phyloP scores from a whole-genome alignment of 64 coral and sea anemone genomes.

The Trachythela sp. region DNA sequence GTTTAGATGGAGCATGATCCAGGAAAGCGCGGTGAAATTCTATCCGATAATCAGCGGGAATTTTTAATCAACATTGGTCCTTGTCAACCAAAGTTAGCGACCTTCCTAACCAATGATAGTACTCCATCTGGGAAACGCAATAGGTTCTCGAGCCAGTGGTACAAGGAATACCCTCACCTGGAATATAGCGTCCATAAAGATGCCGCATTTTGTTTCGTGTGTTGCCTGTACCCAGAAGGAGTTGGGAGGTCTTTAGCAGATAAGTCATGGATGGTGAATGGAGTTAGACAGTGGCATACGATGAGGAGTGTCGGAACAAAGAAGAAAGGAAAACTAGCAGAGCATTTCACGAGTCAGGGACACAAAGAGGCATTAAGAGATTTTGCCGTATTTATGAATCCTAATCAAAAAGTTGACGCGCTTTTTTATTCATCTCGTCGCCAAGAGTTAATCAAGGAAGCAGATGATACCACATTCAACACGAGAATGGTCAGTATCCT shows the following conservation, averaged over 20 bases:
- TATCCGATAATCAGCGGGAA: neutral
- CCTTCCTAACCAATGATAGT: neutral
- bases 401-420: neutral
- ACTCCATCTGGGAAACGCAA: neutral
- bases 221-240: neutral
- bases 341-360: neutral
- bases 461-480: neutral
- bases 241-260: neutral
- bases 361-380: neutral
- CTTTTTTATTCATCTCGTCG: constrained; percentile 1
- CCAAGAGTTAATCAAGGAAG: constrained; percentile 4
- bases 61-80: neutral
- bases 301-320: neutral
- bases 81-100: neutral
- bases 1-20: neutral
- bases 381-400: neutral
- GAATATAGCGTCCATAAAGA: neutral
- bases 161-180: neutral
- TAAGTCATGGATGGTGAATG: neutral
- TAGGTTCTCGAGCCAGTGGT: neutral
- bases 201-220: neutral
- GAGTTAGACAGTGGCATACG: constrained; percentile 1
- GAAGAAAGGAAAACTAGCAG: neutral
- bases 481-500: neutral
- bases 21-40: neutral